Percentiles rank a stretch among this genome's conserved stretches.
These are phyloP conservation scores for Danio choprae DNA, from an alignment of 2,797 vertebrate genomes.

Conservation along the genomic window DNA sequence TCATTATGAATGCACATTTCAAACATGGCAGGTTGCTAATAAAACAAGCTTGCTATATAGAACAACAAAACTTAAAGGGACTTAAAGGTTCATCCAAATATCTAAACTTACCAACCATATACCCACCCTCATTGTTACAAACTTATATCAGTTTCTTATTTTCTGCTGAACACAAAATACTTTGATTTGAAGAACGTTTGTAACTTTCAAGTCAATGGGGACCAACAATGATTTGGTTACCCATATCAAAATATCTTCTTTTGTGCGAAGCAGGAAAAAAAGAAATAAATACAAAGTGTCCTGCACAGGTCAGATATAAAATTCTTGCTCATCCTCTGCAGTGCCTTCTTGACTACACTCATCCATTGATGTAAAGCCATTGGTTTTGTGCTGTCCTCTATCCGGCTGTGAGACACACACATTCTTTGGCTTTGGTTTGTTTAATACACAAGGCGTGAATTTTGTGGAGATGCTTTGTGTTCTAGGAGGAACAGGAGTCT, in stretches of 20 bases:
- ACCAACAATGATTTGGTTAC: too few relatives aligned
- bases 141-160: background rate
- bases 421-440: slow-evolving; percentile 36
- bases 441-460: slow-evolving; percentile 46
- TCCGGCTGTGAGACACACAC: slow-evolving; percentile 33
- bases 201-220: too few relatives aligned
- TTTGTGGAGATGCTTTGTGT: slow-evolving; percentile 58
- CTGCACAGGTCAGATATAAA: slow-evolving; percentile 83
- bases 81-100: background rate
- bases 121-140: background rate
- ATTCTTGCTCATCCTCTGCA: slow-evolving; percentile 81
- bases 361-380: slow-evolving; percentile 41
- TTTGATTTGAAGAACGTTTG: background rate
- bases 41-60: background rate
- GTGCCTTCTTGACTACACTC: slow-evolving; percentile 15
- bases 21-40: background rate
- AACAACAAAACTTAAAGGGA: background rate
- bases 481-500: slow-evolving; percentile 35
- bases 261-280: too few relatives aligned
- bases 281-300: background rate
- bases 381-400: slow-evolving; percentile 9
- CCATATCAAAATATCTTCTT: slow-evolving; percentile 3
- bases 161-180: background rate
- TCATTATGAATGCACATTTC: slow-evolving; percentile 21
- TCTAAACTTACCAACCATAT: background rate